Base-by-base conservation (phyloP, 2,797 vertebrate species). In the Parotocinclus haroldoi region DNA sequence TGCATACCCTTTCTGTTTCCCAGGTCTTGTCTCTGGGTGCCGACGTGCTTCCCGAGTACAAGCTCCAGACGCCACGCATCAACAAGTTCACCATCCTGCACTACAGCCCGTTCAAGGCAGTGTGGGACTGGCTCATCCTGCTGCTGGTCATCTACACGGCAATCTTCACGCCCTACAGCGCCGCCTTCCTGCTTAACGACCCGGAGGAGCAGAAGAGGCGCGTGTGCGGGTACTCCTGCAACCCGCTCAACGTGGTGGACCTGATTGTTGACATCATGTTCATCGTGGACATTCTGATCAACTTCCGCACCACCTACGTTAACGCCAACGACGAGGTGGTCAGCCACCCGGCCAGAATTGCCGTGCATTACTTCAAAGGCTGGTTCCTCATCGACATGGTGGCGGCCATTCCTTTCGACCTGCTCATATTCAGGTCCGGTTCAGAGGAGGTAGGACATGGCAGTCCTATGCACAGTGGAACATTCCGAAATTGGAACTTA, bases 371-470 rank as follows among this genome's bases (percentile, higher is more conserved):
- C 89, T 99, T 99, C 80, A 99, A 98, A 90, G 96, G 96, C 89
- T 98, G 96, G 96, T 98, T 98, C 89, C 94, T 99, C 86, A 99
- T 99, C 80, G 96, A 99, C 87, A 99, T 98, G 95, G 96, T 99
- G 74, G 96, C 96, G 27, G 96, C 96, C 80, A 98, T 98, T 81
- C 96, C 96, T 5, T 99, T 99, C 75, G 96, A 99, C 88, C 90
- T 98, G 82, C 94, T 99, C 77, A 98, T 98, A 87, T 99, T 98
- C 82, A 95, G 95, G 84, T 98, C 95, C 66, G 96, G 96, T 72
- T 98, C 96, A 45, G 96, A 98, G 78, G 96, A 98, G 93, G 96
- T 98, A 85, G 95, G 93, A 1, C 11, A 38, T 9, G 12, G 48
- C 10, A 7, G 40, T 42, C 3, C 8, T 42, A 7, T 42, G 5